Evolutionary conservation across 2,113 vertebrate species (phyloP).

Genomic region (Parotia lawesii): DNA sequence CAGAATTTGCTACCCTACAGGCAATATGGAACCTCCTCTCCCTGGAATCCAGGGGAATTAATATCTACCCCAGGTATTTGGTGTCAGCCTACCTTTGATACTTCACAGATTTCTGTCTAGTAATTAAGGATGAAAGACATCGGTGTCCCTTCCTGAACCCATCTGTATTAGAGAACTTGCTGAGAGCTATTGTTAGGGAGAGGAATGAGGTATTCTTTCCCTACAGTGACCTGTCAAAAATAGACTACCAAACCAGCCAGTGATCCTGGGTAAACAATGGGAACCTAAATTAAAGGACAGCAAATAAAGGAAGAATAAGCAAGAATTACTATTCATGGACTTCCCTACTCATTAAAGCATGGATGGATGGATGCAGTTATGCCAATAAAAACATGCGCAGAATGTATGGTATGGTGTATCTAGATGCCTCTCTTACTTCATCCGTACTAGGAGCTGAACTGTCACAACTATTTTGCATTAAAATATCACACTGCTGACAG

Average conservation of each 20-base stretch:
- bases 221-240: constrained; percentile 23
- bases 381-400: neutral
- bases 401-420: neutral
- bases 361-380: neutral
- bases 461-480: constrained; percentile 11
- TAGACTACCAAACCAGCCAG: neutral
- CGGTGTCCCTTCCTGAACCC: neutral
- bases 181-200: constrained; percentile 12
- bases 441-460: neutral
- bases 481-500: neutral
- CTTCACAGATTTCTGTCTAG: neutral
- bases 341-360: neutral
- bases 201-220: constrained; percentile 20
- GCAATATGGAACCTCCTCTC: neutral
- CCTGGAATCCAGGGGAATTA: neutral
- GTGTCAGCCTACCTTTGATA: constrained; percentile 20
- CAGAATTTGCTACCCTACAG: neutral
- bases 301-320: constrained; percentile 8
- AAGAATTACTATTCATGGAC: neutral
- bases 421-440: neutral
- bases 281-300: constrained; percentile 35
- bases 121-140: constrained; percentile 48
- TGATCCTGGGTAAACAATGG: neutral
- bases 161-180: neutral
- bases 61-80: neutral